phyloP scores from a whole-genome alignment of 2,888 invertebrate species.

The Lymantria monacha region DNA sequence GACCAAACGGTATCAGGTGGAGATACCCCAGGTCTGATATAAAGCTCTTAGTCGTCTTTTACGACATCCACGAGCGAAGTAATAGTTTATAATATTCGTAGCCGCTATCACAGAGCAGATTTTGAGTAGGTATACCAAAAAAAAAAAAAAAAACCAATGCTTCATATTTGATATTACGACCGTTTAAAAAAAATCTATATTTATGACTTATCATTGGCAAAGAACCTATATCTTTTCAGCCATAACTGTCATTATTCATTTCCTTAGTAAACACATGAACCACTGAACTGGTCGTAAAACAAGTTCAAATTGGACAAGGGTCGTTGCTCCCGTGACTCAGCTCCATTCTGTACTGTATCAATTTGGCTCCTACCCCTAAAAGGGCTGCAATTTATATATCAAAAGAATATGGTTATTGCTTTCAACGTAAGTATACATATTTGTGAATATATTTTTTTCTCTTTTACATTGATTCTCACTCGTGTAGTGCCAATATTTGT shows the following conservation, averaged over 20 bases:
- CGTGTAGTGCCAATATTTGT: too few species aligned
- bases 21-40: too few species aligned
- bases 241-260: neutral
- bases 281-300: slow-evolving; percentile 12
- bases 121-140: too few species aligned
- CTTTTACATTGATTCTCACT: neutral
- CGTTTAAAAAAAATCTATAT: too few species aligned
- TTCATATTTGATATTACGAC: too few species aligned
- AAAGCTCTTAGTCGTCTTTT: too few species aligned
- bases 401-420: slow-evolving; percentile 1
- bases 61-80: too few species aligned
- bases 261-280: slow-evolving; percentile 1
- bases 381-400: slow-evolving; percentile 17
- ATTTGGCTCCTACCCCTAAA: slow-evolving; percentile 19
- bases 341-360: slow-evolving; percentile 14
- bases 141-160: too few species aligned
- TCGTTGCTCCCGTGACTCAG: slow-evolving; percentile 27
- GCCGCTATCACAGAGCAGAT: too few species aligned
- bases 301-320: slow-evolving; percentile 22
- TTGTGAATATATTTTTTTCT: neutral
- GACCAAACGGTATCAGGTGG: too few species aligned
- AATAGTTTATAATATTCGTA: too few species aligned
- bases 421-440: neutral
- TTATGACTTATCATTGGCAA: neutral
- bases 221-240: neutral